Base-by-base conservation (phyloP, 2,797 vertebrate species). In the Silurus lanzhouensis region DNA sequence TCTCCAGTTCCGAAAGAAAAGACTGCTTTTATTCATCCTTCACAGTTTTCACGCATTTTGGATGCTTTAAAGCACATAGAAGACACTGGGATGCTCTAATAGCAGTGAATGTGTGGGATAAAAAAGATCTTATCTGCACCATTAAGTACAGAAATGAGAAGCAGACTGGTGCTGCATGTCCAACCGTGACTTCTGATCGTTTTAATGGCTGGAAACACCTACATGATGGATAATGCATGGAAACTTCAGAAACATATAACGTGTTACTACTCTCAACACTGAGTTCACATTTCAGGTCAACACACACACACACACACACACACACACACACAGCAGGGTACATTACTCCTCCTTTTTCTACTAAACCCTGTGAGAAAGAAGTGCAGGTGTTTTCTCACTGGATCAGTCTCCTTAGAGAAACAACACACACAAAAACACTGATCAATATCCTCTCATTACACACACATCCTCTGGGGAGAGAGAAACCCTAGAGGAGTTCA, bases 381-480 rank as follows among this genome's bases (percentile, higher is more conserved):
- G 75, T 72, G 76, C 64, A 70, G 57, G 81, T 75, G 76, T 82
- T 83, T 89, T 90, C 90, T 89, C 90, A 90, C 86, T 85, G 52
- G 58, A 27, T 52, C 19, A 17, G n/a, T 67, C 84, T 84, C 46
- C 82, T 72, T n/a, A 88, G 86, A 88, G 90, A 89, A 81, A 87
- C 17, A 10, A 46, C 46, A 89, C 46, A 89, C 85, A 90, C 88
- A 89, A 83, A n/a, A 81, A 83, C 82, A 71, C 89, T 86, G 88
- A 90, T 94, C 93, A 92, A 94, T 94, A 89, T 80, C 70, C 76
- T 88, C 84, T 81, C 48, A 44, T 90, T 88, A 83, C 90, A 89
- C 90, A 89, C 20, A 4, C 81, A 81, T 84, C 67, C 89, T 85
- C 74, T 31, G 27, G 88, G 90, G 86, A 88, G 20, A 8, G 1